Evolutionary conservation across 92 coral and sea anemone genomes (phyloP), one percentile per base, ranked within the genome.

Genomic region (Muricea muricata): DNA sequence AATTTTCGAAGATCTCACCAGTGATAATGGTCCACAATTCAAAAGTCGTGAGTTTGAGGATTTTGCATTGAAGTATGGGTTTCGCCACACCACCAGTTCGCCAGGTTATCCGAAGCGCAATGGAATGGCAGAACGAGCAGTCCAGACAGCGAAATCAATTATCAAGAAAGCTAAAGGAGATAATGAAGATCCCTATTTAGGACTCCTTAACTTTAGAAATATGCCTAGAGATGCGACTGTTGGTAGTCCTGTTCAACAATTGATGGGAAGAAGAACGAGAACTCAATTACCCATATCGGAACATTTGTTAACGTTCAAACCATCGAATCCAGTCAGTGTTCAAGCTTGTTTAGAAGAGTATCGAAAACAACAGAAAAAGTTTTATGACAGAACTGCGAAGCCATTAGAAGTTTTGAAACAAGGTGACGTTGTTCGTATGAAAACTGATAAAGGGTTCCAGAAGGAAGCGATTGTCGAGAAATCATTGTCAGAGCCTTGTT

Each of bases 201-300:
- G 47, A 8, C 23, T 68, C 17, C 23, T 68, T 21, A 40, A 68
- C 15, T 25, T 32, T 40, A 17, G 75, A 12, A 68, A 68, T 40
- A 68, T 48, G 33, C 46, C 75, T 23, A 68, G 75, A 68, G 75
- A 68, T 25, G 45, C 21, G 14, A 25, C 35, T 17, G 20, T 68
- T 10, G 75, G 75, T 32, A 68, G 75, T 68, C 75, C 75, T 7
- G 75, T 25, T 10, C 75, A 68, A 30, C 75, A 48, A 28, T 48
- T 68, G 3, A 68, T 68, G 75, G 32, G 47, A 34, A 68, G 75
- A 32, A 68, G 75, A 68, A 31, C 75, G 23, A 68, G 35, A 13
- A 40, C 75, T 10, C 6, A 12, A 21, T 68, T 68, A 13, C 75
- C 75, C 11, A 25, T 68, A 14, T 12, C 75, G 12, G 75, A 68